Base-by-base conservation (phyloP, 2,888 invertebrate genomes). In the Spilarctia lutea region DNA sequence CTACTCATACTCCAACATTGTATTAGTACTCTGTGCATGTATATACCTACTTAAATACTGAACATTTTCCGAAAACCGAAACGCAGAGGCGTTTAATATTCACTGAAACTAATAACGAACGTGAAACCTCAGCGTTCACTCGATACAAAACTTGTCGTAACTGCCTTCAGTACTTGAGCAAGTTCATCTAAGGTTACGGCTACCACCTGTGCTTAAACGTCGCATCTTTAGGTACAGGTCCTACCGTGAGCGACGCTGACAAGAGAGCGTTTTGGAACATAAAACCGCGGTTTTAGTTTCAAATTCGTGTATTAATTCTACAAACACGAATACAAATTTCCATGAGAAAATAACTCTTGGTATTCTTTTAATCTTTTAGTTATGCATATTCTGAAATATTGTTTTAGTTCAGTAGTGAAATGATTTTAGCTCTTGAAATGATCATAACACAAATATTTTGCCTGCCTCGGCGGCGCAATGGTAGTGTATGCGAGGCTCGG, bases 121-220 rank as follows among this genome's bases (percentile, higher is more conserved):
- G 3, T 63, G 24, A 74, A 78, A 83, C 81, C 63, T 16, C 63
- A 75, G 73, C 35, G 68, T 65, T 72, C 75, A 82, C 69, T 75
- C 74, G 74, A 83, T 77, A 83, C 72, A 81, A 73, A 81, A 77
- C 75, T 82, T 79, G 45, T 48, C 35, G 42, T 33, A 56, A 72
- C 52, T 56, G 56, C 35, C 65, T 65, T 27, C 72, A 71, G 45
- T 60, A 60, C 39, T 52, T 63, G 45, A 52, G n/a, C 27, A 75
- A 71, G 68, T 75, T 75, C 65, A 65, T 68, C 48, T 72, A 39
- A 72, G 65, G 65, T 63, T 42, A 68, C 30, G 48, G 68, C 65
- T 52, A 72, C 74, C 75, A 75, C 75, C 72, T 75, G 75, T 56
- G 72, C 52, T 71, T 18, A 42, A 65, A 75, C 52, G 65, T 27